A percentile compares a stretch with the other conserved stretches of the same genome.
These are phyloP conservation scores for Carcina quercana DNA, from an alignment of 2,888 invertebrate genomes.

Conservation along the genomic window DNA sequence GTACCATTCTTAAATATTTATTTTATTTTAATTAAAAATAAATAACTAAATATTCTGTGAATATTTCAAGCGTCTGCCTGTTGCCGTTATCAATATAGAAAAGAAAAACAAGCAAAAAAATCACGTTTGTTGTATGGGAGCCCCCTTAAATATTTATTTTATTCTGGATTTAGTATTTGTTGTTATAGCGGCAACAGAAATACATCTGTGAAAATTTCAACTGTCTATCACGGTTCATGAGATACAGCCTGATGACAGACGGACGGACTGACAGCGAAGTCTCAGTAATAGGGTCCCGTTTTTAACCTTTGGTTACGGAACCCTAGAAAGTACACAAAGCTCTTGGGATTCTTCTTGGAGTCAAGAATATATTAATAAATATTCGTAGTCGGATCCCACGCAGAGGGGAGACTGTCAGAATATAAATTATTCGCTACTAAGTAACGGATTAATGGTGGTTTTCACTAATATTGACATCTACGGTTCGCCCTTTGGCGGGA, in stretches of 20 bases:
- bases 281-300: too few species aligned
- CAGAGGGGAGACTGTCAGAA: slow-evolving; percentile 20
- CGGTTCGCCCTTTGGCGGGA: slow-evolving; percentile 12
- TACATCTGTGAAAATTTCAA: background rate
- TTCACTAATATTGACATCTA: slow-evolving; percentile 29
- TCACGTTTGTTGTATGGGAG: too few species aligned
- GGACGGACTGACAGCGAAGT: background rate
- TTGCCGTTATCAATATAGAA: too few species aligned
- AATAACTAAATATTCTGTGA: too few species aligned
- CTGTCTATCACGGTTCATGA: background rate
- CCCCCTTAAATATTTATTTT: background rate
- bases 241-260: background rate
- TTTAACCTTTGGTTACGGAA: background rate
- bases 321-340: background rate
- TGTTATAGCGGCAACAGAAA: too few species aligned
- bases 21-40: too few species aligned
- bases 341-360: too few species aligned
- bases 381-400: slow-evolving; percentile 11
- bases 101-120: too few species aligned
- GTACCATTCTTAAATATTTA: too few species aligned
- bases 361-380: slow-evolving; percentile 5
- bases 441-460: slow-evolving; percentile 28
- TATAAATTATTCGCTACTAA: slow-evolving; percentile 26
- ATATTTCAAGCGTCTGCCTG: too few species aligned
- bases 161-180: too few species aligned